Conservation (phyloP, 2,797 vertebrate genomes). For the Bufotes viridis region DNA sequence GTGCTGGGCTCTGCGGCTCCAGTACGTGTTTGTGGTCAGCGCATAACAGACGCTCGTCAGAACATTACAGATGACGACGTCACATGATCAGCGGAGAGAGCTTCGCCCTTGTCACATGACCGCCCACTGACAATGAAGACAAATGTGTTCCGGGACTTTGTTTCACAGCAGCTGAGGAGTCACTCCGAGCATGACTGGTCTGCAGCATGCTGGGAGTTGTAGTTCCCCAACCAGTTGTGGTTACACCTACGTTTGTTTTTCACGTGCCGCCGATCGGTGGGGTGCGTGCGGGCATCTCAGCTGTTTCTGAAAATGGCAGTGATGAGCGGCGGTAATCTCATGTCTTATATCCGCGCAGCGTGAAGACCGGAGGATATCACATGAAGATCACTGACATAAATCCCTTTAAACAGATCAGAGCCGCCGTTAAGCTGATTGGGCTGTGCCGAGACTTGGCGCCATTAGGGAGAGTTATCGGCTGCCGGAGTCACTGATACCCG, state of each 20-base stretch:
- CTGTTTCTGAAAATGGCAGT: not conserved
- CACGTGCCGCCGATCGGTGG: too few relatives aligned
- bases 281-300: too few relatives aligned
- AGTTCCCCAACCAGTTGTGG: not conserved
- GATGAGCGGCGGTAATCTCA: not conserved
- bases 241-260: too few relatives aligned
- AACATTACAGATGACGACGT: too few relatives aligned
- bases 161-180: not conserved
- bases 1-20: too few relatives aligned
- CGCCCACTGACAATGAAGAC: too few relatives aligned
- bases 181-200: not conserved
- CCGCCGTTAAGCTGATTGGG: conserved; percentile 6
- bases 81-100: too few relatives aligned
- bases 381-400: conserved; percentile 14
- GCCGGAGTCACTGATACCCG: not conserved
- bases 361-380: not conserved
- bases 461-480: not conserved
- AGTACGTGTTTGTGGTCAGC: too few relatives aligned
- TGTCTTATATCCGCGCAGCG: not conserved
- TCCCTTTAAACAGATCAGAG: conserved; percentile 12
- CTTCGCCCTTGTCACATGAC: too few relatives aligned
- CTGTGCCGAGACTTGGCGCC: not conserved
- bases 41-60: too few relatives aligned
- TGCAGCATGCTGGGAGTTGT: not conserved
- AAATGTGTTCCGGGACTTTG: too few relatives aligned